Percentiles rank a stretch among this genome's conserved stretches.
Evolutionary conservation across 2,888 invertebrate species (phyloP).

Genomic region (Scaptomyza cyrtandrae): DNA sequence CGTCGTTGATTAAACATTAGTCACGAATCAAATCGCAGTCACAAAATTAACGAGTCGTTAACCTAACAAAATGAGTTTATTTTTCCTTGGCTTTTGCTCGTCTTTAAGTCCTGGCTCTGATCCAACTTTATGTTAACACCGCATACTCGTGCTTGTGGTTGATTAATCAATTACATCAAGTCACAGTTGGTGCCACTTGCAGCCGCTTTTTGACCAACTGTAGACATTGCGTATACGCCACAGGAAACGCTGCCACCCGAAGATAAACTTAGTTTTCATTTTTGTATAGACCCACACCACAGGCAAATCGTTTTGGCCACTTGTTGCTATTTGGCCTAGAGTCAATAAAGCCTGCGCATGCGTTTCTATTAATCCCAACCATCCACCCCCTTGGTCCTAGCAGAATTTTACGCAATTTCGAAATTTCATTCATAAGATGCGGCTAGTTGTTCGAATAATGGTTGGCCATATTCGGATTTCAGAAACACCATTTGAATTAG

Average conservation of each 20-base stretch:
- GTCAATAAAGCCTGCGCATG: constrained; percentile 32
- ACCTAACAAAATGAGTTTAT: constrained; percentile 1
- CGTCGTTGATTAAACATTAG: constrained; percentile 35
- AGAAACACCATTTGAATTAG: constrained; percentile 35
- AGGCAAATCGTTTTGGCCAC: constrained; percentile 43
- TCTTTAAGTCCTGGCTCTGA: background rate
- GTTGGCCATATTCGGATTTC: constrained; percentile 5
- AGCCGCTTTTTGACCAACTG: background rate
- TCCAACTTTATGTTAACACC: constrained; percentile 3
- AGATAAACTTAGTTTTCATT: background rate
- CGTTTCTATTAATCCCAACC: constrained; percentile 2
- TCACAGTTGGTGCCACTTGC: constrained; percentile 13
- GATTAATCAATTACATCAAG: constrained; percentile 32
- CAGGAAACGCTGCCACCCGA: constrained; percentile 16
- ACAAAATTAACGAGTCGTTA: constrained; percentile 23
- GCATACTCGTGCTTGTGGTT: constrained; percentile 9
- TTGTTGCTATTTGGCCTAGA: constrained; percentile 42
- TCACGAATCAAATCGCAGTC: constrained; percentile 1
- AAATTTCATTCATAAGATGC: constrained; percentile 66
- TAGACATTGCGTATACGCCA: constrained; percentile 45
- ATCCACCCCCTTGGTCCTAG: background rate
- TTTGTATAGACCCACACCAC: constrained; percentile 1
- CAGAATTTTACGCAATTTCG: constrained; percentile 24
- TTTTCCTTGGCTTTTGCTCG: constrained; percentile 2
- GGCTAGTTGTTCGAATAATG: constrained; percentile 43